A percentile compares a stretch with the other conserved stretches of the same genome.
Conservation (phyloP, 1,140 invertebrate genomes). For the Apis cerana region DNA sequence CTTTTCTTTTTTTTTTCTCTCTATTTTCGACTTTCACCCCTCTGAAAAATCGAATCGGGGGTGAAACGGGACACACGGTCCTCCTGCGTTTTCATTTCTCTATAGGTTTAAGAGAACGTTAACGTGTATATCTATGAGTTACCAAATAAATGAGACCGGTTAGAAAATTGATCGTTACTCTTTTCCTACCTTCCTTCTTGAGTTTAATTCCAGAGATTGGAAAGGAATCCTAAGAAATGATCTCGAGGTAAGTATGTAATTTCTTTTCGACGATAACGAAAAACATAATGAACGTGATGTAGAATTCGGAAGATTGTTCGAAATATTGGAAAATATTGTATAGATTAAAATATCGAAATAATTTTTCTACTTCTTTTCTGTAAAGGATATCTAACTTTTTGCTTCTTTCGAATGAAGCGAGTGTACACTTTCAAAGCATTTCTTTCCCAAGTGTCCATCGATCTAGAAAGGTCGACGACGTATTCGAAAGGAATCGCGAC, state of each 20-base stretch:
- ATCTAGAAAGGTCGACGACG: neutral
- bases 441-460: neutral
- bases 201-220: neutral
- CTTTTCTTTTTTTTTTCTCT: neutral
- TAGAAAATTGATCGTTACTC: conserved; percentile 57
- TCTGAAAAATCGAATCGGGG: neutral
- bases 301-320: too few relatives aligned
- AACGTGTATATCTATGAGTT: conserved; percentile 75
- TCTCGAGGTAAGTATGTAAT: neutral
- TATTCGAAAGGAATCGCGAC: conserved; percentile 10
- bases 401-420: neutral
- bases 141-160: conserved; percentile 77
- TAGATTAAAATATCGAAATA: too few relatives aligned
- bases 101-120: conserved; percentile 71
- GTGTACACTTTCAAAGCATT: neutral
- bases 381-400: too few relatives aligned
- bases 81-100: conserved; percentile 65
- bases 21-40: neutral
- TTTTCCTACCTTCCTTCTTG: neutral
- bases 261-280: too few relatives aligned
- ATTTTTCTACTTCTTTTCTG: too few relatives aligned
- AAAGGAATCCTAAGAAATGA: neutral
- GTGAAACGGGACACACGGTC: conserved; percentile 52
- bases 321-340: too few relatives aligned
- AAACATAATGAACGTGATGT: too few relatives aligned